phyloP scores from a whole-genome alignment of 2,888 invertebrate genomes.

The Eupeodes luniger region DNA sequence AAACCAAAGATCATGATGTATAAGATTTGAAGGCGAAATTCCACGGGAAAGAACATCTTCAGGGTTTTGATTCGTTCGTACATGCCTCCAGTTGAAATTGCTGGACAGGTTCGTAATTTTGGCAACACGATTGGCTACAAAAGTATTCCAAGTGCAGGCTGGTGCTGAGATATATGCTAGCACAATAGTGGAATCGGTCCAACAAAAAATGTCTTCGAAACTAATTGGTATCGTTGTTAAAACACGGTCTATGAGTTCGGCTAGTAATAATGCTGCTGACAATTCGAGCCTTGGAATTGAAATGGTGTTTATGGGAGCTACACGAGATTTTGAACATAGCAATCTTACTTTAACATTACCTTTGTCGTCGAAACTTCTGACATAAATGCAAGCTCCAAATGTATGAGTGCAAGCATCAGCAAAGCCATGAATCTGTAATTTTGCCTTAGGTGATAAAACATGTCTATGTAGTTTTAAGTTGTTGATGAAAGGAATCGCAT shows the following conservation, averaged over 20 bases:
- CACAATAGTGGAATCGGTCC: too few relatives aligned
- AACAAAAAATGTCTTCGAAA: too few relatives aligned
- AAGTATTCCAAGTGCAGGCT: too few relatives aligned
- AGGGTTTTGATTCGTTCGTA: too few relatives aligned
- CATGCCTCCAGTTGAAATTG: too few relatives aligned
- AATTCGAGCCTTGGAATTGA: constrained; percentile 17
- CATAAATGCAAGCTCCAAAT: not conserved
- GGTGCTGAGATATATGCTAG: too few relatives aligned
- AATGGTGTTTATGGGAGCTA: too few relatives aligned
- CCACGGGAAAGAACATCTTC: too few relatives aligned
- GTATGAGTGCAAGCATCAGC: not conserved
- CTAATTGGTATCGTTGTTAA: not conserved
- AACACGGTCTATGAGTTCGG: constrained; percentile 12
- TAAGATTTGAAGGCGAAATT: too few relatives aligned
- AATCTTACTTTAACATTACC: not conserved
- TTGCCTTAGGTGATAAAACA: not conserved
- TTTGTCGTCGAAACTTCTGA: not conserved
- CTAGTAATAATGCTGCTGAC: constrained; percentile 11
- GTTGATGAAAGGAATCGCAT: constrained; percentile 7
- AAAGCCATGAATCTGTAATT: constrained; percentile 16
- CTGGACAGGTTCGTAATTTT: too few relatives aligned
- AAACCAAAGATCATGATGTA: too few relatives aligned
- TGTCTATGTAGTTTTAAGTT: not conserved
- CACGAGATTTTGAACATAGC: not conserved
- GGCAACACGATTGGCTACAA: too few relatives aligned